Percentiles rank a stretch among this genome's conserved stretches.
These are phyloP conservation scores for Babylonia areolata DNA, from an alignment of 1,140 invertebrate genomes.

Conservation along the genomic window DNA sequence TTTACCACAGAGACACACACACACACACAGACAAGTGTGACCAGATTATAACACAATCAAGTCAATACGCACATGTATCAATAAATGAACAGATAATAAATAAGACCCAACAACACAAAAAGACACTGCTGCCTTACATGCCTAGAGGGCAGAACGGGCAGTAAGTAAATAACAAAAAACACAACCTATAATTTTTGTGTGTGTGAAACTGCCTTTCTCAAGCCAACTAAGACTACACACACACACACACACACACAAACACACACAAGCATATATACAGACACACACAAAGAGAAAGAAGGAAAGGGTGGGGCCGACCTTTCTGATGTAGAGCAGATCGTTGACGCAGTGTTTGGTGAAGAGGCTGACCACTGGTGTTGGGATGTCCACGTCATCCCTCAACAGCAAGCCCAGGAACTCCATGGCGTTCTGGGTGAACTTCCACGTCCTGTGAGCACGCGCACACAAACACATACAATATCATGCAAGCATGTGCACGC, in stretches of 20 bases:
- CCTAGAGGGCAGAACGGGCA: too few species aligned
- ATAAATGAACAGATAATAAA: too few species aligned
- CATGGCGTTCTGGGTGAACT: slow-evolving; percentile 82
- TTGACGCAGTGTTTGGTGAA: slow-evolving; percentile 84
- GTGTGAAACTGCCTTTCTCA: too few species aligned
- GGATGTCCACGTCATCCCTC: slow-evolving; percentile 83
- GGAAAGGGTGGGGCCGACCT: slow-evolving; percentile 73
- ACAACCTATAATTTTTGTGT: too few species aligned
- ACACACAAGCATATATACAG: neutral
- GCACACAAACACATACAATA: neutral
- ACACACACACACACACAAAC: neutral
- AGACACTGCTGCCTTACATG: too few species aligned
- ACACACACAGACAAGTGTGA: too few species aligned
- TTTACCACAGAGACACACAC: too few species aligned
- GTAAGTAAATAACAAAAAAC: too few species aligned
- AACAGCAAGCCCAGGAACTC: slow-evolving; percentile 84
- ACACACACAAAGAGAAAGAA: neutral
- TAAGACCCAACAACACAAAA: too few species aligned
- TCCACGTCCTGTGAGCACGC: slow-evolving; percentile 65
- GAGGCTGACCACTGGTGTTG: slow-evolving; percentile 81
- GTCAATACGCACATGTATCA: too few species aligned
- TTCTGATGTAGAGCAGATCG: slow-evolving; percentile 86
- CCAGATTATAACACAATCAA: too few species aligned
- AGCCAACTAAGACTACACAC: neutral
- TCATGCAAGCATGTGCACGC: neutral